These are phyloP conservation scores for Leucophenga montana DNA, from an alignment of 2,888 invertebrate species.

Conservation along the genomic window DNA sequence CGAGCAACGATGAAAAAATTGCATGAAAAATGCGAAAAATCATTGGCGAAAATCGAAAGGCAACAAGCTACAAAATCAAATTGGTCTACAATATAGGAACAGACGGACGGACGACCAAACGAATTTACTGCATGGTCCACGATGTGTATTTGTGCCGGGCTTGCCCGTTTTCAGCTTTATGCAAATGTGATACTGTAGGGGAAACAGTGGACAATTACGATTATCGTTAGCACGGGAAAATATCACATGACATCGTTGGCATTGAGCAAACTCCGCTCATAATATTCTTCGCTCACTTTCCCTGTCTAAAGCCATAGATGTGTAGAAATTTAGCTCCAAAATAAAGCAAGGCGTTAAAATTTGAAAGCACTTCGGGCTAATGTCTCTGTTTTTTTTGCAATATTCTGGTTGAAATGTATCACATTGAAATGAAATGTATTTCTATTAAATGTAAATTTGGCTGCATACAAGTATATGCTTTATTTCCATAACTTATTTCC, in stretches of 20 bases:
- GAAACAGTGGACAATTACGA: conserved; percentile 10
- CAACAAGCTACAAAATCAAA: conserved; percentile 27
- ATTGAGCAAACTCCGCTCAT: neutral
- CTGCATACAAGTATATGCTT: too few relatives aligned
- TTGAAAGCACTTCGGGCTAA: neutral
- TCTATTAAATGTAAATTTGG: too few relatives aligned
- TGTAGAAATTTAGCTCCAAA: too few relatives aligned
- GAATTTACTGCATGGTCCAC: too few relatives aligned
- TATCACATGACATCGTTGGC: conserved; percentile 9
- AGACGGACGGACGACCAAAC: too few relatives aligned
- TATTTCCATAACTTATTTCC: too few relatives aligned
- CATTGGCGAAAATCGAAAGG: conserved; percentile 64
- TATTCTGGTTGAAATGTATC: neutral
- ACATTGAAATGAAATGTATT: neutral
- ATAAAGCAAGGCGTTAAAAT: too few relatives aligned
- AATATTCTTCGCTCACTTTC: too few relatives aligned
- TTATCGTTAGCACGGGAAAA: conserved; percentile 10
- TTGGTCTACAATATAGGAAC: neutral
- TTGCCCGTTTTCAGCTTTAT: neutral
- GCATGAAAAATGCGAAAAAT: conserved; percentile 62
- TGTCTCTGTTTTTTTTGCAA: neutral
- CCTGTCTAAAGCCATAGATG: too few relatives aligned
- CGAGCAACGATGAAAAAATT: conserved; percentile 6
- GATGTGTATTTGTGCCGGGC: neutral
- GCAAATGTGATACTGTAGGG: conserved; percentile 15